Base-by-base conservation (phyloP, 2,888 invertebrate genomes). In the Ypsolopha scabrella region DNA sequence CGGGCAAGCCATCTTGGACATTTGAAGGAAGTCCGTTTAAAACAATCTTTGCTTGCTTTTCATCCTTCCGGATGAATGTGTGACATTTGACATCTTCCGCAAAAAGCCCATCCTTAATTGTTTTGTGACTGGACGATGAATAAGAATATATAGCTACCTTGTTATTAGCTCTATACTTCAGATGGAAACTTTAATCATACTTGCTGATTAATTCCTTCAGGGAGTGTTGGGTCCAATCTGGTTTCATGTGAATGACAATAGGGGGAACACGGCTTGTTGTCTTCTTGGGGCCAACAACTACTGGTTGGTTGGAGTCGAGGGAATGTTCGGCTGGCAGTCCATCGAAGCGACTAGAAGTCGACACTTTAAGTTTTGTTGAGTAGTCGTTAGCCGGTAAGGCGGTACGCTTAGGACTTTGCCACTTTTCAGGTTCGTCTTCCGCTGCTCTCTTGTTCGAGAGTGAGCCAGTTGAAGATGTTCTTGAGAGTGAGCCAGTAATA, bases 181-280 rank as follows among this genome's bases (percentile, higher is more conserved):
- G 43, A 35, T 54, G 52, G 43, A 52, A 54, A 0, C 36, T 11
- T 34, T 50, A 52, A 9, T 47, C 50, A 35, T 10, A 39, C 34
- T 35, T n/a, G n/a, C 33, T 39, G 14, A 45, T 39, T 14, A 38
- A 7, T 9, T 34, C 11, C 9, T 36, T 51, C 9, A 54, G 49
- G 3, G 10, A 35, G 3, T 14, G 41, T 36, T 54, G 54, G 1
- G 54, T 54, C 48, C 47, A 54, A 9, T 52, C 45, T 11, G 41
- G 14, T 13, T 35, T 14, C 7, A 52, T 7, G 14, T 41, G 41
- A 6, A 54, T 6, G 1, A 52, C 14, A 7, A 54, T 43, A 1
- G 54, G 51, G 7, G 52, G 54, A 7, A 54, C 47, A 11, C 51
- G 51, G 9, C 47, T 37, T 7, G 52, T 33, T 24, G 50, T 55